Evolutionary conservation across 2,888 invertebrate species (phyloP), one percentile per base, ranked within the genome.

Genomic region (Megastigmus dorsalis): DNA sequence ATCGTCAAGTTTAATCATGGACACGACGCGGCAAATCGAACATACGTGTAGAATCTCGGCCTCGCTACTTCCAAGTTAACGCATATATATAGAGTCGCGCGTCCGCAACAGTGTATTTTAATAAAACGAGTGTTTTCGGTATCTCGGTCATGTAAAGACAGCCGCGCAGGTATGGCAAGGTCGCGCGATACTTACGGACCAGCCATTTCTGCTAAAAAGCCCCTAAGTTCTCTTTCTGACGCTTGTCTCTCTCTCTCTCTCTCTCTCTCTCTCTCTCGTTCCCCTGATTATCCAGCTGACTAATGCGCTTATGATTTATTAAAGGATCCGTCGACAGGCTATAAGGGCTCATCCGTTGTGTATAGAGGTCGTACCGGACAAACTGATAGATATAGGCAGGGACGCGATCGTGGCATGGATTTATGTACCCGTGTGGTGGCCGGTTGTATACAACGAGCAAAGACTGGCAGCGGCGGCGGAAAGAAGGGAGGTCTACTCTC

Each of bases 291-390:
- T n/a, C n/a, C 33, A 20, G 36, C 48, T 23, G 38, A n/a, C 26
- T 52, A 69, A 69, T 41, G 15, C 43, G 63, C 36, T 71, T 63
- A 63, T 63, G 55, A 71, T 63, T 71, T 71, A 71, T 71, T 48
- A 33, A n/a, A 71, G 38, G 63, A 55, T 71, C n/a, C 71, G 43
- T 38, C 18, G 55, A 48, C 70, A 33, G 33, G 70, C 26, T 7
- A n/a, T n/a, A n/a, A 9, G 38, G 45, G 59, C 38, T 68, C 30
- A 41, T 55, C 52, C 18, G 54, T n/a, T 15, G 45, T 33, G 28
- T 50, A 18, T 20, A 18, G 23, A 38, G 36, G 28, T 33, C 30
- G n/a, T n/a, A n/a, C 18, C 52, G 1, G 26, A 28, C 52, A 13
- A 50, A 20, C 48, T 33, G 23, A 33, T 65, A 18, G 52, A 41